Evolutionary conservation across 64 coral and sea anemone species (phyloP).

Genomic region (Dendronephthya gigantea): DNA sequence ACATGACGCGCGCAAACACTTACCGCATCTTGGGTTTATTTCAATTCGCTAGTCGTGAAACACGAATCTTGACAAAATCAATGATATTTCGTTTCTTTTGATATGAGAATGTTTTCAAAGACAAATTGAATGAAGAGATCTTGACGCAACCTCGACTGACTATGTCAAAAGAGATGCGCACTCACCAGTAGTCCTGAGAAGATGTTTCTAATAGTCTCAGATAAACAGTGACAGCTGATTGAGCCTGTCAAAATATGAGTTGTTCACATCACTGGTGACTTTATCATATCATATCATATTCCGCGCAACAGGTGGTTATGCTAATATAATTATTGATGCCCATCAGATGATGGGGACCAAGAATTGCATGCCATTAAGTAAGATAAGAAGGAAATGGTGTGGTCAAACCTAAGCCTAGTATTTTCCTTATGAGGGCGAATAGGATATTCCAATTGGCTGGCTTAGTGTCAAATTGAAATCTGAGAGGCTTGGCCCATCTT

Average conservation of each 20-base stretch:
- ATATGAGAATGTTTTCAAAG: not conserved
- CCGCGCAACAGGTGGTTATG: not conserved
- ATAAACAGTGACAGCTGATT: not conserved
- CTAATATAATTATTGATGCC: not conserved
- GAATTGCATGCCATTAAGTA: not conserved
- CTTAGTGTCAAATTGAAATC: not conserved
- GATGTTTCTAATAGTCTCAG: not conserved
- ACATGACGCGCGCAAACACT: not conserved
- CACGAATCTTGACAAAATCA: not conserved
- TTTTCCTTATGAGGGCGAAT: not conserved
- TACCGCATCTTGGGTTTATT: not conserved
- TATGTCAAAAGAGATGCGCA: not conserved
- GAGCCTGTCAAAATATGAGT: not conserved
- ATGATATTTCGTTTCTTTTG: not conserved
- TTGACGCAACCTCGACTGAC: too few relatives aligned
- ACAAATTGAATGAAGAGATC: not conserved
- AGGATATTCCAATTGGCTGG: not conserved
- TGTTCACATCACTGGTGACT: slow-evolving; percentile 1
- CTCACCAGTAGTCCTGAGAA: not conserved
- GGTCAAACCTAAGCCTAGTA: not conserved
- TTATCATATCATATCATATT: slow-evolving; percentile 5
- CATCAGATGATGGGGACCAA: not conserved
- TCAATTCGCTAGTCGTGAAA: not conserved
- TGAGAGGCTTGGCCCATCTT: not conserved
- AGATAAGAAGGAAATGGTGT: not conserved